Percentiles rank a stretch among this genome's conserved stretches.
These are phyloP conservation scores for Spheniscus mendiculus DNA, from an alignment of 2,113 vertebrate species.

Conservation along the genomic window DNA sequence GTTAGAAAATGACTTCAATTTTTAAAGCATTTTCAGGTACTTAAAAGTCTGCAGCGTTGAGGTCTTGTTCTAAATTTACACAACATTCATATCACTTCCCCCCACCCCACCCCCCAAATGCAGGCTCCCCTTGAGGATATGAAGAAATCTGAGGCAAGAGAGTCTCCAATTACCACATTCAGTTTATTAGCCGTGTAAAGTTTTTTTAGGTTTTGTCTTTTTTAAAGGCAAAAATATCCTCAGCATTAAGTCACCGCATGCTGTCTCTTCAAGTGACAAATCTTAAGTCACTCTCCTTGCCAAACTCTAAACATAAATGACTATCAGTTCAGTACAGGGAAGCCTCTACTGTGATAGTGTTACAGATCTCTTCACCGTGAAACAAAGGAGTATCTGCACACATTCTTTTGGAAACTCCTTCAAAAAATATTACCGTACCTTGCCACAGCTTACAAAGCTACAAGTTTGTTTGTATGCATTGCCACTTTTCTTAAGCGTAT, in stretches of 20 bases:
- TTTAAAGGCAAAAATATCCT: not conserved
- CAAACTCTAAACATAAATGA: not conserved
- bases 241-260: not conserved
- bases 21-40: not conserved
- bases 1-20: not conserved
- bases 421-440: not conserved
- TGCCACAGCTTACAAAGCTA: not conserved
- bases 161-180: not conserved
- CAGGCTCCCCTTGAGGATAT: not conserved
- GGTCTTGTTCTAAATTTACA: not conserved
- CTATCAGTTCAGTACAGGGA: not conserved
- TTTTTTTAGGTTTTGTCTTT: not conserved
- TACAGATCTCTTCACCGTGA: not conserved
- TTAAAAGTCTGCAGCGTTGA: not conserved
- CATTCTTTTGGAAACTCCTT: not conserved
- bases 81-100: not conserved
- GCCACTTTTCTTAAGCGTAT: not conserved
- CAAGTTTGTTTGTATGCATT: not conserved
- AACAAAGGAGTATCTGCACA: not conserved
- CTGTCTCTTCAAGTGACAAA: not conserved
- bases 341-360: not conserved
- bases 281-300: not conserved
- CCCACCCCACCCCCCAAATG: not conserved
- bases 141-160: not conserved
- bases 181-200: not conserved